Evolutionary conservation across 2,797 vertebrate species (phyloP).

Genomic region (Austrolebias charrua): DNA sequence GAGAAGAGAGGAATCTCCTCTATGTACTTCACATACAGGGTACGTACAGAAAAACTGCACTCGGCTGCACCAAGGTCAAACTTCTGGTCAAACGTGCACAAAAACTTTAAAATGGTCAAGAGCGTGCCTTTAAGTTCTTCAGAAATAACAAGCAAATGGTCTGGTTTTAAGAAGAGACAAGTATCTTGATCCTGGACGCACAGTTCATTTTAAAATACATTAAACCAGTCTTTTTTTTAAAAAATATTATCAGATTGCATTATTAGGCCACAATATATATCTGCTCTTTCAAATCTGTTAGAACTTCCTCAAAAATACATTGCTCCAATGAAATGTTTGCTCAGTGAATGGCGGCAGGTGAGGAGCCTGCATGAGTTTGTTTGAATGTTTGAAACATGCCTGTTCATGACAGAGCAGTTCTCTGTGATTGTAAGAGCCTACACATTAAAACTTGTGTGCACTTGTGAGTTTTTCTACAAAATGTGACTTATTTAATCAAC

Average conservation of each 20-base stretch:
- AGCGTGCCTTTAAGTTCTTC: background rate
- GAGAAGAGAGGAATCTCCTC: constrained; percentile 84
- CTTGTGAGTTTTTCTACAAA: constrained; percentile 6
- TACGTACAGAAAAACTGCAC: constrained; percentile 58
- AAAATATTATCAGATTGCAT: constrained; percentile 39
- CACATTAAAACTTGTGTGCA: constrained; percentile 14
- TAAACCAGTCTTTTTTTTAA: constrained; percentile 36
- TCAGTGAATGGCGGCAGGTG: constrained; percentile 72
- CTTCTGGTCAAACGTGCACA: background rate
- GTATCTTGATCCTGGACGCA: constrained; percentile 25
- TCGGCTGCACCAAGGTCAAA: background rate
- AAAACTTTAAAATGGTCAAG: too few relatives aligned
- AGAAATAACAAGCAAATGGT: constrained; percentile 29
- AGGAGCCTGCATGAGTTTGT: constrained; percentile 44
- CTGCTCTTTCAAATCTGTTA: constrained; percentile 64
- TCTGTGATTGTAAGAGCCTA: constrained; percentile 19
- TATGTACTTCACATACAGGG: constrained; percentile 85
- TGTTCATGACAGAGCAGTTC: constrained; percentile 27
- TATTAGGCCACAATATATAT: constrained; percentile 53
- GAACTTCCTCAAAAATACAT: constrained; percentile 64
- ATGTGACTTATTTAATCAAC: constrained; percentile 21
- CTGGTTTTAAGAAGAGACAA: background rate
- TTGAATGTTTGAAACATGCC: constrained; percentile 22
- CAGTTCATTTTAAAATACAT: constrained; percentile 33
- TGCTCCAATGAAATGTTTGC: constrained; percentile 69